Evolutionary conservation across 1,140 invertebrate species (phyloP), one percentile per base, ranked within the genome.

Genomic region (Thaumetopoea pityocampa): DNA sequence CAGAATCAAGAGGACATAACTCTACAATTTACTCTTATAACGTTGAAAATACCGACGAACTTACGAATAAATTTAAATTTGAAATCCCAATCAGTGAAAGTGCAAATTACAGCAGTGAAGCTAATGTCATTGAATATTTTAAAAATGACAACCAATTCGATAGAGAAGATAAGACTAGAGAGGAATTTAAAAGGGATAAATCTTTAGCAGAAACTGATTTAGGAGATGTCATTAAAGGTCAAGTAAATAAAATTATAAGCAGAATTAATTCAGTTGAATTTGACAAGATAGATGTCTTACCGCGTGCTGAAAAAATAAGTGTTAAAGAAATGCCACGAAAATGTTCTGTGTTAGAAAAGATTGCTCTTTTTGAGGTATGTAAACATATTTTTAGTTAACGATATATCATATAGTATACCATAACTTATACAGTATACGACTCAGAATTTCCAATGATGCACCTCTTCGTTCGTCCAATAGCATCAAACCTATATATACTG

Each of bases 361-460:
- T 77, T 5, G 70, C 70, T 3, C 32, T 82, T 8, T 82, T 76
- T 51, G 77, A 81, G 68, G 77, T 79, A 44, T 58, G 57, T 55
- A 24, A 7, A 28, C 15, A 3, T 16, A 15, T 16, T 26, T 5
- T 16, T 18, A 18, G 11, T 27, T 37, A n/a, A n/a, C n/a, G n/a
- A n/a, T n/a, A n/a, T n/a, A n/a, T n/a, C 15, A 15, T 19, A 1
- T 18, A 2, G 22, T 24, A 28, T 14, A 28, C 9, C n/a, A n/a
- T n/a, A n/a, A n/a, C n/a, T n/a, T n/a, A n/a, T n/a, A n/a, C n/a
- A n/a, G n/a, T n/a, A n/a, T n/a, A n/a, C n/a, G n/a, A n/a, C n/a
- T n/a, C n/a, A n/a, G n/a, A n/a, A n/a, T n/a, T n/a, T n/a, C n/a
- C n/a, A n/a, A n/a, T n/a, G n/a, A n/a, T n/a, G n/a, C n/a, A n/a